Percentiles rank a stretch among this genome's conserved stretches.
These are phyloP conservation scores for Romanogobio albipinnatus DNA, from an alignment of 2,113 vertebrate genomes.

Conservation along the genomic window DNA sequence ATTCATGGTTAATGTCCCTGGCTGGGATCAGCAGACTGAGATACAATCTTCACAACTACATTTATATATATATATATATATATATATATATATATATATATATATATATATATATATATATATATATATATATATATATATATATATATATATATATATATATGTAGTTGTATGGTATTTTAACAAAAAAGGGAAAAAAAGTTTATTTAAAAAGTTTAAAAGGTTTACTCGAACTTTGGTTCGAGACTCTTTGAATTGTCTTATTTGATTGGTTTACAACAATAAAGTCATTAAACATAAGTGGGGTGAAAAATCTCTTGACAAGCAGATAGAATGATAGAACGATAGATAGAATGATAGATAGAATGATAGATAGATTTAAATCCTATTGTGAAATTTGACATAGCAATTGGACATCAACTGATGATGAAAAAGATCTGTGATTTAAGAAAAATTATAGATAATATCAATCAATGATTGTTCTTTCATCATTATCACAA, in stretches of 20 bases:
- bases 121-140: neutral
- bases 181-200: neutral
- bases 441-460: neutral
- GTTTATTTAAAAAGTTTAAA: neutral
- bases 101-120: neutral
- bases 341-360: too few relatives aligned
- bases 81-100: neutral
- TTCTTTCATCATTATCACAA: neutral
- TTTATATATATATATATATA: neutral
- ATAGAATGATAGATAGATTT: too few relatives aligned
- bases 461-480: neutral
- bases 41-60: conserved; percentile 11
- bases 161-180: conserved; percentile 1
- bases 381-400: too few relatives aligned
- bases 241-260: neutral
- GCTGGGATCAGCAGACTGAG: neutral
- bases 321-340: neutral
- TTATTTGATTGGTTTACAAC: neutral
- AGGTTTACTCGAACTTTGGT: too few relatives aligned
- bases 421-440: too few relatives aligned
- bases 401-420: too few relatives aligned
- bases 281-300: neutral
- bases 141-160: neutral
- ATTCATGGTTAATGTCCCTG: conserved; percentile 30
- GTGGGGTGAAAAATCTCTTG: neutral